Base-by-base conservation (phyloP, 2,888 invertebrate genomes). In the Nemotelus pantherinus region DNA sequence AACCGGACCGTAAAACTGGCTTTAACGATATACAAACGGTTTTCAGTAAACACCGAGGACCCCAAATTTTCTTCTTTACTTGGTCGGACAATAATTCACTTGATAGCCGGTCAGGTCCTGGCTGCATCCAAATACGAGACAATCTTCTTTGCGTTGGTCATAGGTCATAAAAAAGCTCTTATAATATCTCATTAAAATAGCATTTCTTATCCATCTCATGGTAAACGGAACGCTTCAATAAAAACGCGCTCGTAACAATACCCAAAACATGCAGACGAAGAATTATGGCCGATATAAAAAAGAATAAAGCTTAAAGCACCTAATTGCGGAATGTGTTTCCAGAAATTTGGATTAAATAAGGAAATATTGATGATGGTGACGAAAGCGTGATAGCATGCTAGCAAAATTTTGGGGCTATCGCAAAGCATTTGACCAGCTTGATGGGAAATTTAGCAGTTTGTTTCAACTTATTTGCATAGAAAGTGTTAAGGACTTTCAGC, bases 121-220 rank as follows among this genome's bases (percentile, higher is more conserved):
- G 25, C 57, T n/a, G 57, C 57, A 57, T 57, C 10, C 55, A 53
- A 70, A 70, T 70, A 43, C 55, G 53, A 55, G 55, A 70, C 70
- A 41, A 53, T 68, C 39, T 68, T 44, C 65, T 68, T 68, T 68
- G 50, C 43, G 68, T 41, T 50, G 50, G 68, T 53, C 50, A 68
- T 68, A 68, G 39, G 39, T 50, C 50, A 68, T 68, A 68, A 68
- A 65, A 65, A 50, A 45, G 7, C 9, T 50, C 50, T 65, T 65
- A 65, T 39, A 39, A 47, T 44, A n/a, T 45, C 65, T 65, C 65
- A 65, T 65, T 65, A 65, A 65, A 65, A 65, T 10, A 45, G 47
- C 65, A 65, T 65, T 65, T 45, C 45, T 60, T 41, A 60, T 60
- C 60, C 25, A 10, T 4, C 39, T 25, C 60, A 25, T 10, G 39